Evolutionary conservation across 2,888 invertebrate genomes (phyloP).

Genomic region (Masnerella sp.): DNA sequence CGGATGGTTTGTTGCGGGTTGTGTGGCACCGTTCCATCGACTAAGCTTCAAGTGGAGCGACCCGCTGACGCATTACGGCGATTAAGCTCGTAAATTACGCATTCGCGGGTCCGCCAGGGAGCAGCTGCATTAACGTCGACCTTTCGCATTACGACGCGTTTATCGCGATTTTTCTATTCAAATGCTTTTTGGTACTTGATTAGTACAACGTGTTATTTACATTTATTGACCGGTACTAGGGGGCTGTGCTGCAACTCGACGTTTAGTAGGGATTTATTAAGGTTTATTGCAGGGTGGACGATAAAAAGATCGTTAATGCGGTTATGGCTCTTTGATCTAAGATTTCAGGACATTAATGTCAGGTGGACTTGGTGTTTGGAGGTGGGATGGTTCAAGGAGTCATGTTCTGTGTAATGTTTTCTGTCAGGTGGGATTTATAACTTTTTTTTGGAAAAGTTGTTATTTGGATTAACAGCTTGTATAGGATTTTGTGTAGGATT

Average conservation of each 20-base stretch:
- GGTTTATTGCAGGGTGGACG: too few relatives aligned
- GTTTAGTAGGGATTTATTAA: not conserved
- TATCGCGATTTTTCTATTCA: conserved; percentile 30
- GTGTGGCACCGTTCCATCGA: conserved; percentile 20
- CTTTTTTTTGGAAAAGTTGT: too few relatives aligned
- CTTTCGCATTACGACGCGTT: conserved; percentile 30
- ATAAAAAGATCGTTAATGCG: too few relatives aligned
- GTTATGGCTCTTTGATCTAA: too few relatives aligned
- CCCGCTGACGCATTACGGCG: conserved; percentile 67
- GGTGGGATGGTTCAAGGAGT: too few relatives aligned
- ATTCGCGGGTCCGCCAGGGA: conserved; percentile 61
- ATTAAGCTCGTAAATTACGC: conserved; percentile 69
- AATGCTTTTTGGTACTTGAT: conserved; percentile 20
- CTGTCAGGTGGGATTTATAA: too few relatives aligned
- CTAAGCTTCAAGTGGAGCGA: conserved; percentile 32
- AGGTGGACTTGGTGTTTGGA: too few relatives aligned
- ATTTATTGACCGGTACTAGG: conserved; percentile 21
- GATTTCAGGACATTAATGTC: too few relatives aligned
- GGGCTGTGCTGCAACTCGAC: not conserved
- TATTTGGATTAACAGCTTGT: too few relatives aligned
- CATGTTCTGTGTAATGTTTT: too few relatives aligned
- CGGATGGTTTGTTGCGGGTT: conserved; percentile 21
- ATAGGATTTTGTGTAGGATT: too few relatives aligned
- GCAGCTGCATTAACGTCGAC: conserved; percentile 39
- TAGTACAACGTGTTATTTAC: conserved; percentile 30